Evolutionary conservation across 2,888 invertebrate species (phyloP), one percentile per base, ranked within the genome.

Genomic region (Exephanes ischioxanthus): DNA sequence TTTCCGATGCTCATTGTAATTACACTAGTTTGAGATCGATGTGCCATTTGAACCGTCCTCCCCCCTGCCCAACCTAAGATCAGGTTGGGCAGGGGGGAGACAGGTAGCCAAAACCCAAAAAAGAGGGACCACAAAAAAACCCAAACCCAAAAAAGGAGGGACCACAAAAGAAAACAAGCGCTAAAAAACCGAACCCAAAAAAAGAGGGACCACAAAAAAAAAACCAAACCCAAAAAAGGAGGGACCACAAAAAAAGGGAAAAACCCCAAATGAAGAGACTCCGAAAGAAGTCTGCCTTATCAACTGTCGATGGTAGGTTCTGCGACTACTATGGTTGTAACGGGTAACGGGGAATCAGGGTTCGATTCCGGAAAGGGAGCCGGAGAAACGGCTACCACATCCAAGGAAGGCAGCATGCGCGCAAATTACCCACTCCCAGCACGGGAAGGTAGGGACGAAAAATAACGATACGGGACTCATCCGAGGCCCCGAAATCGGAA

Each of bases 321-420:
- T 94, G 94, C 94, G 96, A 95, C 95, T 96, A 95, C 95, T 95
- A 95, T 96, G 96, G 95, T 95, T 94, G 95, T 95, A 94, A 96
- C 86, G 86, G 95, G 96, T 96, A 95, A 96, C 96, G 96, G 96
- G 95, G 96, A 96, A 96, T 96, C 95, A 96, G 96, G 96, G 96
- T 96, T 96, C 95, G 95, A 96, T 96, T 96, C 96, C 95, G 96
- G 95, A 96, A n/a, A n/a, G n/a, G n/a, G n/a, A n/a, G n/a, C n/a
- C n/a, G n/a, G n/a, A n/a, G n/a, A n/a, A n/a, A n/a, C n/a, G n/a
- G 96, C 95, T 95, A 95, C 95, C 95, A 96, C 95, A 95, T 96
- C 96, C 95, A 96, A 96, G 96, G 96, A 96, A 95, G 95, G 96
- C 96, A 96, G 96, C 96, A 96, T 95, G 95, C 95, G 95, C 95